A percentile compares a stretch with the other conserved stretches of the same genome.
These are phyloP conservation scores for Danaus melanippus DNA, from an alignment of 1,140 invertebrate species.

Conservation along the genomic window DNA sequence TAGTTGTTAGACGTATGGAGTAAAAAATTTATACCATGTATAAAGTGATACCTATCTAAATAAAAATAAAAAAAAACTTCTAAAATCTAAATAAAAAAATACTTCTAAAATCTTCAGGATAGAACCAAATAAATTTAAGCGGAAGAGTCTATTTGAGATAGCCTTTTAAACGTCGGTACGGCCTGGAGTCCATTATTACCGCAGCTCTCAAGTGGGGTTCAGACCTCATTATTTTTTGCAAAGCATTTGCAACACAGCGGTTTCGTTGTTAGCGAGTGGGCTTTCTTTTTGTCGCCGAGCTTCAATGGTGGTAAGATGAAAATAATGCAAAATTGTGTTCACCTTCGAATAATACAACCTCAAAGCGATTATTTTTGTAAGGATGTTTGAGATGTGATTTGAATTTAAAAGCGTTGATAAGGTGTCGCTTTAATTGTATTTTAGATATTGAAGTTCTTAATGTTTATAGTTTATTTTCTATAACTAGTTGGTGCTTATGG, in stretches of 20 bases:
- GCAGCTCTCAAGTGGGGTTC: slow-evolving; percentile 41
- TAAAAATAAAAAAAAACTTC: too few species aligned
- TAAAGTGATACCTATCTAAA: too few species aligned
- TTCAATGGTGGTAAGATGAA: slow-evolving; percentile 28
- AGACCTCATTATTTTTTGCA: slow-evolving; percentile 44
- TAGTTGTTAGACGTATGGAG: too few species aligned
- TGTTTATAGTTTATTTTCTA: too few species aligned
- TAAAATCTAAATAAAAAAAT: background rate
- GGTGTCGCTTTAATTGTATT: too few species aligned
- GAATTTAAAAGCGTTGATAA: too few species aligned
- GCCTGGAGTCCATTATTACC: slow-evolving; percentile 19
- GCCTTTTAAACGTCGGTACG: slow-evolving; percentile 33
- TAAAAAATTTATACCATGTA: too few species aligned
- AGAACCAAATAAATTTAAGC: slow-evolving; percentile 13
- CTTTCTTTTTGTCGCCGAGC: slow-evolving; percentile 27
- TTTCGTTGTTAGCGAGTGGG: slow-evolving; percentile 39
- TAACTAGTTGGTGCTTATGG: too few species aligned
- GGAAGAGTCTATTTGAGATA: slow-evolving; percentile 13
- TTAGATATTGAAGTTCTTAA: too few species aligned
- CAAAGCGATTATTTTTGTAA: slow-evolving; percentile 6
- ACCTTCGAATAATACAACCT: background rate
- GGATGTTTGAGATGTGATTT: too few species aligned
- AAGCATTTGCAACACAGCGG: slow-evolving; percentile 40
- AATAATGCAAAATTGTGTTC: slow-evolving; percentile 20
- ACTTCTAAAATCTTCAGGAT: slow-evolving; percentile 3